Base-by-base conservation (phyloP, 2,113 vertebrate species). In the Takifugu bimaculatus region DNA sequence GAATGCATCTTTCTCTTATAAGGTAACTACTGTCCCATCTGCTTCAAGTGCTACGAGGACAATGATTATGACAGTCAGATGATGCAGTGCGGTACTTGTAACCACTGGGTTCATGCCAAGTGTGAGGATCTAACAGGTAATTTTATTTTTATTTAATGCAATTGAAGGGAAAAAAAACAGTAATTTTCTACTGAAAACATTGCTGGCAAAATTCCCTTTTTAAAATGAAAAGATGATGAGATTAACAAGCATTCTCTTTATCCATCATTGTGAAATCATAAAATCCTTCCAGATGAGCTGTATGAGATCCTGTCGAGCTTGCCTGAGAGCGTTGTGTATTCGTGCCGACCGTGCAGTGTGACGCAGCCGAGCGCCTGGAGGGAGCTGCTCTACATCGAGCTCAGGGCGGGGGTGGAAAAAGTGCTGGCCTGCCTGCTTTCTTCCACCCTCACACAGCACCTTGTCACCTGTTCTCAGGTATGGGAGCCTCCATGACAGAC, bases 11-110 rank as follows among this genome's bases (percentile, higher is more conserved):
- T 27, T 70, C 6, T 68, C 42, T 72, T 35, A 29, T 13, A 45
- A 96, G 94, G 94, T 67, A 96, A 95, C 87, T 96, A 93, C 85
- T 96, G 94, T 75, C 94, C 94, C 1, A 95, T 96, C 75, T 96
- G 94, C 77, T 94, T 92, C 62, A 95, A 93, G 79, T 96, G 94
- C 87, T 96, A 96, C 13, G 94, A 96, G 70, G 94, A 96, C 82
- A 96, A 93, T 12, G 94, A 95, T 83, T 95, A 95, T 0, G 94
- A 96, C 56, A 96, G 94, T 83, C 94, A 96, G 75, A 96, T 96
- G 94, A 95, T 96, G 91, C 93, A 95, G 71, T 96, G 94, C 28
- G 93, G 93, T 2, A 92, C 93, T 28, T 96, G 94, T 65, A 93
- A 94, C 79, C 94, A 95, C 79, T 96, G 94, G 94, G 94, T 96